phyloP scores from a whole-genome alignment of 2,113 vertebrate species.

The Pterocles orientalis region DNA sequence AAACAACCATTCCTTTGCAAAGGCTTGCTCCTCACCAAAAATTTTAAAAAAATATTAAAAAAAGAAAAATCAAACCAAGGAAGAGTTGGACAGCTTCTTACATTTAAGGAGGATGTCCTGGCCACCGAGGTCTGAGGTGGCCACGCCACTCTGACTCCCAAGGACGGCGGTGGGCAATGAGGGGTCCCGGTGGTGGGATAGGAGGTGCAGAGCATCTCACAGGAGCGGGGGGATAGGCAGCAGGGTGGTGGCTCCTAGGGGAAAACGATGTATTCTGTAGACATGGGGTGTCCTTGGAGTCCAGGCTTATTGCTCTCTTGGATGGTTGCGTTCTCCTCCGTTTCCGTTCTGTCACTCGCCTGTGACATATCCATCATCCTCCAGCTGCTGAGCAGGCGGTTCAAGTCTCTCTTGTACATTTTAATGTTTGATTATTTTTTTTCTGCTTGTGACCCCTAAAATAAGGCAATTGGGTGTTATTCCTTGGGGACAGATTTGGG shows the following conservation, averaged over 20 bases:
- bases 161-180: fast-evolving
- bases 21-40: background rate
- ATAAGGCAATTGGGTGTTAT: background rate
- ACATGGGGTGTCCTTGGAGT: background rate
- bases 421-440: background rate
- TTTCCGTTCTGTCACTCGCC: background rate
- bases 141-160: background rate
- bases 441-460: background rate
- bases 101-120: background rate
- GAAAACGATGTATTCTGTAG: background rate
- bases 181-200: fast-evolving
- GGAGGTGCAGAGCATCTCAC: background rate
- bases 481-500: background rate
- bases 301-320: background rate
- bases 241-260: background rate
- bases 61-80: background rate
- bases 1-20: background rate
- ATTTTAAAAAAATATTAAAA: too few species aligned
- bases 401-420: background rate
- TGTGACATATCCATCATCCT: fast-evolving
- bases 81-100: background rate
- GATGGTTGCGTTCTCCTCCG: background rate
- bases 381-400: background rate
- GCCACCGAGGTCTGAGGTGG: background rate
- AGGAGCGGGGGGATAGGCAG: background rate